Evolutionary conservation across 2,888 invertebrate species (phyloP).

Genomic region (Parasteatoda lunata): DNA sequence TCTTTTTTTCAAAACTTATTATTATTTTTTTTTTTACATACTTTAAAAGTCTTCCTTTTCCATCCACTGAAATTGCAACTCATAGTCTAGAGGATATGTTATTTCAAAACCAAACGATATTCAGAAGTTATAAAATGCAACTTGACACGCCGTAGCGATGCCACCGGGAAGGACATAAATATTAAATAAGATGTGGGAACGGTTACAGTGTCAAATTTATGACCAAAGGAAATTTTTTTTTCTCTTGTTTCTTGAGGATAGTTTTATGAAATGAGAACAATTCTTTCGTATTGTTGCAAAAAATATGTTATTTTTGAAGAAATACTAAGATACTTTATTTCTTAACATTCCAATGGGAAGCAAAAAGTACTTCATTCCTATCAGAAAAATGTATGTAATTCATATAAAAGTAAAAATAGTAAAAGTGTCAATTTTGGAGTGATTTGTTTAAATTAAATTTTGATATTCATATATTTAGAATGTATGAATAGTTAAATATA

Average conservation of each 20-base stretch:
- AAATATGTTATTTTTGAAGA: constrained; percentile 32
- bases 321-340: background rate
- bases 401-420: too few relatives aligned
- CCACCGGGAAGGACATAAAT: constrained; percentile 52
- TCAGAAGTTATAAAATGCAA: constrained; percentile 56
- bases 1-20: too few relatives aligned
- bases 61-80: background rate
- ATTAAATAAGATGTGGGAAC: constrained; percentile 61
- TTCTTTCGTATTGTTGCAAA: constrained; percentile 28
- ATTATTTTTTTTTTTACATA: too few relatives aligned
- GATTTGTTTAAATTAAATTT: too few relatives aligned
- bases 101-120: constrained; percentile 30
- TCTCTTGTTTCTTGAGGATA: constrained; percentile 43
- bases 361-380: too few relatives aligned
- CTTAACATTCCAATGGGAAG: too few relatives aligned
- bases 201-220: constrained; percentile 59
- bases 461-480: too few relatives aligned
- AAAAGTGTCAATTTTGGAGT: too few relatives aligned
- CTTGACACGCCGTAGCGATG: constrained; percentile 42
- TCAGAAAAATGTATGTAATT: too few relatives aligned
- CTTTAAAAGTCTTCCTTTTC: too few relatives aligned
- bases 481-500: too few relatives aligned
- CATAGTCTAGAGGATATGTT: background rate
- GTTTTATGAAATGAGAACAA: constrained; percentile 38
- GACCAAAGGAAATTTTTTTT: constrained; percentile 25